These are phyloP conservation scores for Stegostoma tigrinum DNA, from an alignment of 2,113 vertebrate species.

Conservation along the genomic window DNA sequence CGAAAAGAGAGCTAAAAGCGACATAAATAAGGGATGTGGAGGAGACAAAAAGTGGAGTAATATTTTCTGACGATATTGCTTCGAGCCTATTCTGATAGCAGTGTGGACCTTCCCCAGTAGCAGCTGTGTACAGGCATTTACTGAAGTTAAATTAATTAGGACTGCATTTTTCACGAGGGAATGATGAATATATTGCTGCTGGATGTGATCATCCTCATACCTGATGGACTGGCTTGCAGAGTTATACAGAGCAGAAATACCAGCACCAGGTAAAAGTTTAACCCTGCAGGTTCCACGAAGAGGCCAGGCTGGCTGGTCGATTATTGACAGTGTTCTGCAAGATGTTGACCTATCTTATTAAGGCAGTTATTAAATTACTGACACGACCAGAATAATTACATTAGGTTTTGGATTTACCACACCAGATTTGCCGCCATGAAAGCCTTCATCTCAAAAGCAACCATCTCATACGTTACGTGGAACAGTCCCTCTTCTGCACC, in stretches of 20 bases:
- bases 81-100: not conserved
- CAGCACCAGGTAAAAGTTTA: not conserved
- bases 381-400: not conserved
- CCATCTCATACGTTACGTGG: too few relatives aligned
- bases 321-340: not conserved
- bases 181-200: not conserved
- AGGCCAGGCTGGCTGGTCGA: not conserved
- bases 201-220: not conserved
- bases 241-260: not conserved
- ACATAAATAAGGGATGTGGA: not conserved
- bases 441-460: not conserved
- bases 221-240: not conserved
- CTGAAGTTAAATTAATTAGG: not conserved
- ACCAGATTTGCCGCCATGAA: not conserved
- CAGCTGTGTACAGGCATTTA: not conserved
- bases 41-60: not conserved
- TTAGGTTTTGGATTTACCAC: not conserved
- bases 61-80: not conserved
- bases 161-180: not conserved
- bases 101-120: not conserved
- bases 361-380: too few relatives aligned
- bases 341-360: not conserved
- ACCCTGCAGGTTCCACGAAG: not conserved
- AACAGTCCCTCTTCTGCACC: too few relatives aligned
- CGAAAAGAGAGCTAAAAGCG: too few relatives aligned